Evolutionary conservation across 2,113 vertebrate species (phyloP).

Genomic region (Grammomys surdaster): DNA sequence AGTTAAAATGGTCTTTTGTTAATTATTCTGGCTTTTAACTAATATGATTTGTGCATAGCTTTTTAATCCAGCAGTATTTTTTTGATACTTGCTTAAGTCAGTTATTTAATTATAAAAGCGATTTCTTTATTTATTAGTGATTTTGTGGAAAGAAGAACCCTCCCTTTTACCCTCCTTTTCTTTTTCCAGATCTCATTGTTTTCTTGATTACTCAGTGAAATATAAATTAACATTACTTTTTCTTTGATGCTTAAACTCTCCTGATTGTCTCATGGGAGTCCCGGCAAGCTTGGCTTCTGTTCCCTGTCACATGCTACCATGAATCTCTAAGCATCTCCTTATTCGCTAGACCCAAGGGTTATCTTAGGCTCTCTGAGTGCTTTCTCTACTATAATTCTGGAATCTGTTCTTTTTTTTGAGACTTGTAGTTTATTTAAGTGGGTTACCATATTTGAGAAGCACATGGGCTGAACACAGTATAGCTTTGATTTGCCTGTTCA

Average conservation of each 20-base stretch:
- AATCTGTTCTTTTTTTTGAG: neutral
- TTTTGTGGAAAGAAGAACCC: neutral
- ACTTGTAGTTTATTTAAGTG: too few relatives aligned
- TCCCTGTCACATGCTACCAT: neutral
- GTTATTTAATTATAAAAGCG: neutral
- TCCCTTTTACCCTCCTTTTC: neutral
- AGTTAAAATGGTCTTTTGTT: neutral
- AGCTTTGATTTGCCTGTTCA: neutral
- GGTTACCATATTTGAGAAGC: neutral
- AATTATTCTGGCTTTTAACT: neutral
- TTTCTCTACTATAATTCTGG: neutral
- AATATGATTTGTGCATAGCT: neutral
- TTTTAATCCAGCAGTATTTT: neutral
- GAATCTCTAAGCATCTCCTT: constrained; percentile 10
- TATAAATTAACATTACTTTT: neutral
- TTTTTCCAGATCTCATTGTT: neutral
- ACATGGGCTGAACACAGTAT: neutral
- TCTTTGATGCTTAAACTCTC: neutral
- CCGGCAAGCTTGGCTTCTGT: neutral
- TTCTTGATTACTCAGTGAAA: neutral
- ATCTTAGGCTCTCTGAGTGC: neutral
- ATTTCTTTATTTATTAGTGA: neutral
- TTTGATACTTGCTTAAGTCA: neutral
- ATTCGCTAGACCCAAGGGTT: neutral
- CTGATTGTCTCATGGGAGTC: neutral